These are phyloP conservation scores for Drosophila subpulchrella DNA, from an alignment of 1,140 invertebrate genomes.

Conservation along the genomic window DNA sequence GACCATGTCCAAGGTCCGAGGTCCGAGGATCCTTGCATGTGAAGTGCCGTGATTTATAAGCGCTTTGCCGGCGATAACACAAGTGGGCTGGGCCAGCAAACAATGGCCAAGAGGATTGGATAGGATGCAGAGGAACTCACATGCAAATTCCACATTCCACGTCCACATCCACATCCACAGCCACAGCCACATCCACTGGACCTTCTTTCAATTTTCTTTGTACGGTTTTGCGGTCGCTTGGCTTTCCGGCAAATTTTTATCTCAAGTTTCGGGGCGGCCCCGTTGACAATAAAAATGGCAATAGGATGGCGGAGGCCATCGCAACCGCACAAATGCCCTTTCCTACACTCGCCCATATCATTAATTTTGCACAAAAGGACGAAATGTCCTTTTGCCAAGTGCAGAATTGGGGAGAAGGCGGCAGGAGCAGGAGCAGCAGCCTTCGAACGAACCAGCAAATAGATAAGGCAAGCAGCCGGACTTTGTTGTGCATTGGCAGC, in stretches of 20 bases:
- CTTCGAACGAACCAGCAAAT: conserved; percentile 56
- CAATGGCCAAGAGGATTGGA: conserved; percentile 22
- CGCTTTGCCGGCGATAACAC: conserved; percentile 75
- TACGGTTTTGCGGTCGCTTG: conserved; percentile 56
- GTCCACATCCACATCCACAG: conserved; percentile 6
- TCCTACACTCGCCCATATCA: conserved; percentile 57
- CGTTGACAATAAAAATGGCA: conserved; percentile 78
- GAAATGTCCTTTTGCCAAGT: conserved; percentile 70
- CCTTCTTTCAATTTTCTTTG: conserved; percentile 75
- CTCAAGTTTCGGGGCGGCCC: conserved; percentile 48
- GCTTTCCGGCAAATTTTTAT: conserved; percentile 61
- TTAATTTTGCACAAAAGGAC: conserved; percentile 72
- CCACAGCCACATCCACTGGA: neutral
- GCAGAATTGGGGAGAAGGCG: conserved; percentile 33
- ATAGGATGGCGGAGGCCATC: conserved; percentile 48
- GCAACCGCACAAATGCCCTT: conserved; percentile 27
- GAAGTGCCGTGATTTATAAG: conserved; percentile 78
- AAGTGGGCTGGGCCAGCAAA: conserved; percentile 46
- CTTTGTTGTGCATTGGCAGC: conserved; percentile 74
- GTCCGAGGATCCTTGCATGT: conserved; percentile 42
- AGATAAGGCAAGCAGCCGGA: conserved; percentile 67
- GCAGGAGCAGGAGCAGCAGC: conserved; percentile 18
- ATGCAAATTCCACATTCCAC: conserved; percentile 68
- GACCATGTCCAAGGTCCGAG: neutral
- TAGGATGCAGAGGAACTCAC: conserved; percentile 32